Base-by-base conservation (phyloP, 2,113 vertebrate species). In the Mugil cephalus region DNA sequence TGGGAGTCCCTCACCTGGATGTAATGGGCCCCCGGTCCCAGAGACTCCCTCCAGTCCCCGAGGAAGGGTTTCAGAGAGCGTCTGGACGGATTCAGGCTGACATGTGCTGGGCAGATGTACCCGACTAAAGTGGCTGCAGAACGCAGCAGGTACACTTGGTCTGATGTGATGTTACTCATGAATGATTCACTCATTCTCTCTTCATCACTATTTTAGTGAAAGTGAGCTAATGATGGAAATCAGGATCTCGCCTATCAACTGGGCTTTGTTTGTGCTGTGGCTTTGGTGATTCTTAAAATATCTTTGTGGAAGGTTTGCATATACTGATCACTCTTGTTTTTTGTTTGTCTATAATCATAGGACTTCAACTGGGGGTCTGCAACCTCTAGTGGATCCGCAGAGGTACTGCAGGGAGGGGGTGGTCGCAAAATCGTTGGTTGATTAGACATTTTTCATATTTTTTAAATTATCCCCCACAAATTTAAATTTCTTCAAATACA, bases 71-170 rank as follows among this genome's bases (percentile, higher is more conserved):
- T 30, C 24, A 30, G 24, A 30, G 5, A 30, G 24, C 24, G 24
- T 5, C 24, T 5, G 24, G 24, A 35, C 55, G 64, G 45, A 79
- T 55, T 53, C 15, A 45, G 64, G 19, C 54, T 69, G 69, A 86
- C 88, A 85, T 87, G 63, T 89, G 88, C 78, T 7, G 40, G 72
- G 14, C 88, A 87, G 77, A 83, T 89, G 88, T 75, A 82, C 62
- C 61, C 73, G 66, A 66, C 38, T 74, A 8, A 45, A 73, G 21
- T 65, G 65, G 69, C 81, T 39, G 39, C 65, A 18, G 68, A 66
- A 38, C 64, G 42, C 67, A 62, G 59, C 62, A 78, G 75, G 79
- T 56, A 70, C 11, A 10, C 38, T n/a, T 58, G 53, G 55, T 43
- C 39, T 75, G 48, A 21, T 54, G 56, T 62, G 61, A 71, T 59